Evolutionary conservation across 1,140 invertebrate species (phyloP).

Genomic region (Uloborus diversus): DNA sequence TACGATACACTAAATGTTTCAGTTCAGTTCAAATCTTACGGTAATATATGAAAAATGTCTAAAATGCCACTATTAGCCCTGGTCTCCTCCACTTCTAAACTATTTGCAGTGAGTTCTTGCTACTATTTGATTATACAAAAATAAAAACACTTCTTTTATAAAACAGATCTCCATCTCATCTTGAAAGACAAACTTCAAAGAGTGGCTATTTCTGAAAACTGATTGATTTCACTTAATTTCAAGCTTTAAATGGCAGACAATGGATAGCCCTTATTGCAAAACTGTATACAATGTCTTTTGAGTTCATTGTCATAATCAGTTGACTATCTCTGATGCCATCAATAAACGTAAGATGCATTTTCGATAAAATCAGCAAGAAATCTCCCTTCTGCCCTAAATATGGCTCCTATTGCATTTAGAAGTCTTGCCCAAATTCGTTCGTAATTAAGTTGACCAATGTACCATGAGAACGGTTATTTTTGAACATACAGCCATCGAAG

Average conservation of each 20-base stretch:
- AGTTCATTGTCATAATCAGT: no score
- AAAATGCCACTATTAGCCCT: no score
- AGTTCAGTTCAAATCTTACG: no score
- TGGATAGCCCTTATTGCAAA: neutral
- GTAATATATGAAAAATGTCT: no score
- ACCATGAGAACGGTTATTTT: slow-evolving; percentile 22
- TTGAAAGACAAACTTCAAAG: neutral
- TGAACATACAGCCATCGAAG: neutral
- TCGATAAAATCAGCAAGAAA: neutral
- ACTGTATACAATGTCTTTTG: no score
- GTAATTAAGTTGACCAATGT: neutral
- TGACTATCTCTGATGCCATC: neutral
- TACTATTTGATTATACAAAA: no score
- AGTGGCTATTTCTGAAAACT: neutral
- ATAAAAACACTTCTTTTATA: no score
- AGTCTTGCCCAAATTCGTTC: no score
- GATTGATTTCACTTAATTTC: neutral
- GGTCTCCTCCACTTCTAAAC: no score
- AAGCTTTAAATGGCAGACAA: neutral
- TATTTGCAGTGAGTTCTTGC: no score
- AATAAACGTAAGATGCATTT: neutral
- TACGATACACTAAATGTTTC: no score
- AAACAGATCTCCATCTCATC: neutral
- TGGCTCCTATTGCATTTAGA: no score
- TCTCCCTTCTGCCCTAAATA: neutral